phyloP scores from a whole-genome alignment of 2,797 vertebrate species.

The Alexandromys oeconomus region DNA sequence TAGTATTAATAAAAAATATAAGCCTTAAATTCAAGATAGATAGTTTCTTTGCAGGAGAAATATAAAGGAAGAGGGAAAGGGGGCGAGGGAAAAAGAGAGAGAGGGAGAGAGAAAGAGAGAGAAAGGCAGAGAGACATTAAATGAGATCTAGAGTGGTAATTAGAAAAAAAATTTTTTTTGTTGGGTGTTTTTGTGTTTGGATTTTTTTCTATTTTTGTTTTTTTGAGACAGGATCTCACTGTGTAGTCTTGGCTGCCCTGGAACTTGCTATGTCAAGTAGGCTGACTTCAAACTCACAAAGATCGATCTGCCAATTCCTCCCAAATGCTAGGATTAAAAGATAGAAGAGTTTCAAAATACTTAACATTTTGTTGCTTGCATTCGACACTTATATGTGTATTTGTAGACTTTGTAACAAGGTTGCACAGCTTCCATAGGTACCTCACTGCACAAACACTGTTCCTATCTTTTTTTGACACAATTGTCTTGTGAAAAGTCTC shows the following conservation, averaged over 20 bases:
- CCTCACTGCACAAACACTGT: not conserved
- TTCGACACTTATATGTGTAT: not conserved
- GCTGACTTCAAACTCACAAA: not conserved
- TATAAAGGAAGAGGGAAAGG: not conserved
- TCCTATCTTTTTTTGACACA: not conserved
- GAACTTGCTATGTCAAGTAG: not conserved
- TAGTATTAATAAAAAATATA: conserved; percentile 31
- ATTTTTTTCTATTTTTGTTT: not conserved
- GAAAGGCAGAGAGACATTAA: not conserved
- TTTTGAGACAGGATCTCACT: not conserved
- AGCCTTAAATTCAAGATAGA: not conserved
- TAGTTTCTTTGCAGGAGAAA: conserved; percentile 18
- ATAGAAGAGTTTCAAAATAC: not conserved
- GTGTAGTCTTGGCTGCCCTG: not conserved
- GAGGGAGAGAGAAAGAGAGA: not conserved
- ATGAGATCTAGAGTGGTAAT: not conserved
- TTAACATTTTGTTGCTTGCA: conserved; percentile 20
- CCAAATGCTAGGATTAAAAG: not conserved
- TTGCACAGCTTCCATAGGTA: not conserved
- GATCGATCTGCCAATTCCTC: not conserved
- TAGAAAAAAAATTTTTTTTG: not conserved
- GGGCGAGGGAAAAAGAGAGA: rapidly evolving
- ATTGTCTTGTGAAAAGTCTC: conserved; percentile 20
- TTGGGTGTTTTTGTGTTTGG: not conserved
- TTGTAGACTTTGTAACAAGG: not conserved